These are phyloP conservation scores for Allolobophora icterica DNA, from an alignment of 2,888 invertebrate species.

Conservation along the genomic window DNA sequence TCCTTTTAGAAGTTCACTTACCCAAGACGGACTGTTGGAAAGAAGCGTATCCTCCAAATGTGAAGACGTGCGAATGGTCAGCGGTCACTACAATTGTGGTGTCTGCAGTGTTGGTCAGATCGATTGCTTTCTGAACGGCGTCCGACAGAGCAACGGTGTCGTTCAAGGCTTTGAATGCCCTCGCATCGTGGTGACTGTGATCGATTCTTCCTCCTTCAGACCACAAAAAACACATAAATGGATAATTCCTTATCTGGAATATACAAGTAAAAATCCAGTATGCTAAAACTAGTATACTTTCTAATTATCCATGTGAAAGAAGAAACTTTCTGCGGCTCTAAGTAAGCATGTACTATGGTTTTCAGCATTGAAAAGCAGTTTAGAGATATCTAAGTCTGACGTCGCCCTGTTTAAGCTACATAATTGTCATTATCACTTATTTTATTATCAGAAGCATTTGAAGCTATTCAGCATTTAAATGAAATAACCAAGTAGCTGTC, in stretches of 20 bases:
- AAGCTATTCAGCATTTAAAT: too few relatives aligned
- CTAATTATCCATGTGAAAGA: not conserved
- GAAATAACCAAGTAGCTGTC: too few relatives aligned
- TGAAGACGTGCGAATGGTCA: constrained; percentile 65
- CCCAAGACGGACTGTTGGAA: constrained; percentile 60
- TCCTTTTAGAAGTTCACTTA: constrained; percentile 37
- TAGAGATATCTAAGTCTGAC: too few relatives aligned
- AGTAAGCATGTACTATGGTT: too few relatives aligned
- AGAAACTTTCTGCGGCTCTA: not conserved
- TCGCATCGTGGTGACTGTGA: constrained; percentile 72
- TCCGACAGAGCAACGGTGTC: constrained; percentile 81
- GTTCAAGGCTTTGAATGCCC: constrained; percentile 71
- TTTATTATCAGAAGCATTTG: too few relatives aligned
- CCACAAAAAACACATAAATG: too few relatives aligned
- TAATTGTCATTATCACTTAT: too few relatives aligned
- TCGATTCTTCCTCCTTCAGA: constrained; percentile 60
- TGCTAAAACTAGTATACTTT: not conserved
- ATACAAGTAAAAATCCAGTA: not conserved
- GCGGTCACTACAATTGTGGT: constrained; percentile 76
- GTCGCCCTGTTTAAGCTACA: too few relatives aligned
- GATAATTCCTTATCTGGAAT: too few relatives aligned
- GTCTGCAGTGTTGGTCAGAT: constrained; percentile 68
- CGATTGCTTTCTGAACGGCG: constrained; percentile 73
- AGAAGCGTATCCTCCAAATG: constrained; percentile 59
- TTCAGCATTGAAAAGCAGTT: too few relatives aligned